Evolutionary conservation across 1,140 invertebrate species (phyloP).

Genomic region (Eumaeus atala): DNA sequence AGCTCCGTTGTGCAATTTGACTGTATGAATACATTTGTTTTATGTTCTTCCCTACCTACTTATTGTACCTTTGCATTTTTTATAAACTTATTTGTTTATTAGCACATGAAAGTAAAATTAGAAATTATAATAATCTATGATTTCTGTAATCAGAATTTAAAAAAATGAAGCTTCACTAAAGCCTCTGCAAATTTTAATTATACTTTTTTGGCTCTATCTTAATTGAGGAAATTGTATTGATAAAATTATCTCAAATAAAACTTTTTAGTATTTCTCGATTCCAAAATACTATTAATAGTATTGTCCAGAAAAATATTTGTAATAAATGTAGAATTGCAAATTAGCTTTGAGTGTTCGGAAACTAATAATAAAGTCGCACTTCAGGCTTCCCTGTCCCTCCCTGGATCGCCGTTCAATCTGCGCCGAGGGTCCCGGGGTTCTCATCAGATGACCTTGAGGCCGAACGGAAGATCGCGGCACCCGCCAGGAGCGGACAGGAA

Average conservation of each 20-base stretch:
- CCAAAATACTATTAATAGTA: conserved; percentile 21
- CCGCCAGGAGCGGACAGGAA: conserved; percentile 89
- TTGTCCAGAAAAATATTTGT: conserved; percentile 3
- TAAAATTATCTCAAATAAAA: conserved; percentile 18
- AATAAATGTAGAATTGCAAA: conserved; percentile 8
- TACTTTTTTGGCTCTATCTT: conserved; percentile 44
- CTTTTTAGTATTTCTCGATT: conserved; percentile 34
- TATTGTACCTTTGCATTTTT: conserved; percentile 38
- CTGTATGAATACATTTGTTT: conserved; percentile 45
- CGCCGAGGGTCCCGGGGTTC: conserved; percentile 91
- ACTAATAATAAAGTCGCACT: conserved; percentile 19
- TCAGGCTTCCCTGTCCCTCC: conserved; percentile 96
- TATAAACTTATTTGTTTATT: conserved; percentile 63
- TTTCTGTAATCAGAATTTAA: conserved; percentile 9
- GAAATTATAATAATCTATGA: conserved; percentile 14
- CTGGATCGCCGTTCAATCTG: conserved; percentile 95
- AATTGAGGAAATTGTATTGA: conserved; percentile 60
- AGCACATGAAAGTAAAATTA: conserved; percentile 67
- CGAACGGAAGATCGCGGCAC: conserved; percentile 80
- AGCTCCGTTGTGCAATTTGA: conserved; percentile 45
- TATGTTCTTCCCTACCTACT: conserved; percentile 36
- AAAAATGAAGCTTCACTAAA: conserved; percentile 27
- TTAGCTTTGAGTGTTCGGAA: conserved; percentile 15
- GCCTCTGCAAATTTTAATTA: conserved; percentile 55
- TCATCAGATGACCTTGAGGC: conserved; percentile 90